A percentile compares a stretch with the other conserved stretches of the same genome.
Conservation (phyloP, 2,888 invertebrate genomes). For the Mylabris sibirica region DNA sequence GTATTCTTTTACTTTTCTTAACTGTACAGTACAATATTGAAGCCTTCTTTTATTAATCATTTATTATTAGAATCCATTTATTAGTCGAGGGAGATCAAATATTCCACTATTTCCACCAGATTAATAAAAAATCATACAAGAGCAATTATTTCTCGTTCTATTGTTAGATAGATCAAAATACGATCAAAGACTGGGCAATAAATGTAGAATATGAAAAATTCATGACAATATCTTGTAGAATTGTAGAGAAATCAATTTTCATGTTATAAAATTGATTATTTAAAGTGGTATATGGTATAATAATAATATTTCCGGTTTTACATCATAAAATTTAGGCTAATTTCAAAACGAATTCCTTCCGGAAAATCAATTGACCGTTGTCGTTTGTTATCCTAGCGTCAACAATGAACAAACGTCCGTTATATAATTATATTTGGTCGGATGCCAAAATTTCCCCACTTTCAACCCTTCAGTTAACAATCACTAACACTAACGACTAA, state of each 20-base stretch:
- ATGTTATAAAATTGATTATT: neutral
- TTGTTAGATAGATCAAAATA: too few relatives aligned
- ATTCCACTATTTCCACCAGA: neutral
- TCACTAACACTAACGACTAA: neutral
- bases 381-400: constrained; percentile 19
- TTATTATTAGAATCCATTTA: neutral
- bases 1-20: neutral
- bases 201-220: neutral
- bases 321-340: neutral
- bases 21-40: neutral
- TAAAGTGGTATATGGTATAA: neutral
- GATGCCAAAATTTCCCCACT: constrained; percentile 24
- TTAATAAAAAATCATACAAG: constrained; percentile 1
- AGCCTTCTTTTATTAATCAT: neutral
- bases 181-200: neutral
- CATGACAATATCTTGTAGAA: neutral
- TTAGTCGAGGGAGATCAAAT: neutral
- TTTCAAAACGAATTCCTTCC: constrained; percentile 7
- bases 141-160: neutral
- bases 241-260: neutral
- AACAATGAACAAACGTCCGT: constrained; percentile 23
- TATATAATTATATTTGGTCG: constrained; percentile 33
- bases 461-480: constrained; percentile 9
- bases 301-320: neutral
- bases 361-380: constrained; percentile 10